These are phyloP conservation scores for Yponomeuta evonymella DNA, from an alignment of 2,888 invertebrate genomes.

Conservation along the genomic window DNA sequence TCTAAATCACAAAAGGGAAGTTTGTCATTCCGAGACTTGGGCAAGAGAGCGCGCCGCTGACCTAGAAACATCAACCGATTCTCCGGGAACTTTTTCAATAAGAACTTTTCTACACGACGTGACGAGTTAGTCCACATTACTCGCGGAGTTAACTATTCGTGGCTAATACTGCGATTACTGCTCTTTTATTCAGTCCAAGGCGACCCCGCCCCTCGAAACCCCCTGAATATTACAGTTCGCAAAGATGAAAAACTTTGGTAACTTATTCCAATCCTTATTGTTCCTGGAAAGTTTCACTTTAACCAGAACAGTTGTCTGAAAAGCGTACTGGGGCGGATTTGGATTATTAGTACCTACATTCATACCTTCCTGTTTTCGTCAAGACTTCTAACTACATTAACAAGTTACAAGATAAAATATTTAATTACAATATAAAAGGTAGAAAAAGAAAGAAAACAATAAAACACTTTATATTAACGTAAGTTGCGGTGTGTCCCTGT, in stretches of 20 bases:
- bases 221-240: not conserved
- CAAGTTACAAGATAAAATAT: no score
- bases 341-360: not conserved
- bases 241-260: not conserved
- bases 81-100: conserved; percentile 59
- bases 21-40: conserved; percentile 38
- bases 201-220: not conserved
- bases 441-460: no score
- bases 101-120: conserved; percentile 45
- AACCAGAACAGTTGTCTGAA: not conserved
- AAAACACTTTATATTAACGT: no score
- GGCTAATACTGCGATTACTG: conserved; percentile 9
- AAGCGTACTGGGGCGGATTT: not conserved
- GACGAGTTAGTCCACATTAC: conserved; percentile 42
- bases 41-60: conserved; percentile 30
- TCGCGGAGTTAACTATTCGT: conserved; percentile 25
- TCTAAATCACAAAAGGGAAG: conserved; percentile 40
- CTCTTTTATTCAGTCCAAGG: not conserved
- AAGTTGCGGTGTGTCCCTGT: no score
- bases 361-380: no score
- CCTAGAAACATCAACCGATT: conserved; percentile 47
- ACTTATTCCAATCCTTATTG: conserved; percentile 1
- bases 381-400: no score
- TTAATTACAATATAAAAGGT: no score
- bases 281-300: not conserved